Evolutionary conservation across 2,797 vertebrate genomes (phyloP), one percentile per base, ranked within the genome.

Genomic region (Crocidura indochinensis): DNA sequence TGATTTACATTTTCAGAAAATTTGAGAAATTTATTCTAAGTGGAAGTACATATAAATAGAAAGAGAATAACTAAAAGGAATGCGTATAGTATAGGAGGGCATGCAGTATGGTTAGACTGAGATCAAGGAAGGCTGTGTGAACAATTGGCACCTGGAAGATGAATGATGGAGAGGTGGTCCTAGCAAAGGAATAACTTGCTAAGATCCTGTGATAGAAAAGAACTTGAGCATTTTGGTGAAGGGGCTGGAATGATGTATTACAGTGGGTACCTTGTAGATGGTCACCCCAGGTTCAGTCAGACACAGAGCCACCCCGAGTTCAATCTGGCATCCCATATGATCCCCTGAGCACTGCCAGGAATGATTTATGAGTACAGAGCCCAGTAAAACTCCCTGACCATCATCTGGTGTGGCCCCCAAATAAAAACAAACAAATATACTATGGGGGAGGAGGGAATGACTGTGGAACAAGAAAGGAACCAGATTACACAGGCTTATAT

Each of bases 1-100:
- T 87, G 49, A 64, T 75, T 79, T 64, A 64, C 47, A 71, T 79
- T 83, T 87, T 90, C 78, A 44, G 38, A 83, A 84, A 6, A 69
- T 26, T 84, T 77, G 22, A 90, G 62, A 79, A 87, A 29, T 79
- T 60, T 24, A n/a, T 94, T 12, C 74, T 69, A 46, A 20, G 27
- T 2, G 3, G 3, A 6, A 17, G 11, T 6, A 51, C 49, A 6
- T 56, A 44, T 71, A 71, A 80, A 79, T 75, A 44, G 8, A 71
- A 75, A 71, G 22, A 84, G 64, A 65, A 29, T 53, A 38, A 80
- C 26, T 92, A 53, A 90, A 90, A 72, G 31, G 65, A 83, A 53
- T 79, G 29, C 20, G 12, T 49, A 10, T 44, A 84, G 4, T 75
- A 7, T 31, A 69, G 62, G 56, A 80, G 26, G 68, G 47, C 46